Conservation (phyloP, 2,888 invertebrate species). For the Trachelus tabidus region DNA sequence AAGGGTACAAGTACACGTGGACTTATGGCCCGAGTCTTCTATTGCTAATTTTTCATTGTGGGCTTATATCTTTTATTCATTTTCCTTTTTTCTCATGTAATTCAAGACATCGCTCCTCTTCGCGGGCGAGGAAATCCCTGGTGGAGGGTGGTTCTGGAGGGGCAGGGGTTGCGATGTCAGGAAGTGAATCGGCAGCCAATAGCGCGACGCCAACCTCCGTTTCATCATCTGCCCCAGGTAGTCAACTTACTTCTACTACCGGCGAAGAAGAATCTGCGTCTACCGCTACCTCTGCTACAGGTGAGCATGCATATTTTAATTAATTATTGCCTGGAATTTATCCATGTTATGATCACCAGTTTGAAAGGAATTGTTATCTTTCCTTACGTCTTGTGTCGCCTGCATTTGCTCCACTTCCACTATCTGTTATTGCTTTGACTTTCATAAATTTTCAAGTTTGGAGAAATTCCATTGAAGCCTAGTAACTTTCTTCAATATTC, state of each 20-base stretch:
- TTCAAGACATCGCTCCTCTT: conserved; percentile 66
- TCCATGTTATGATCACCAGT: neutral
- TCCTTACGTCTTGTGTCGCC: neutral
- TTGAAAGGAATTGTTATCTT: neutral
- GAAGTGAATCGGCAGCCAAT: conserved; percentile 56
- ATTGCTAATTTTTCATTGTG: neutral
- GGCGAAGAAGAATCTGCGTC: conserved; percentile 56
- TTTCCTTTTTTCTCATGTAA: neutral
- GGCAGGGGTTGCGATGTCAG: conserved; percentile 53
- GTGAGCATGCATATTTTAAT: conserved; percentile 27
- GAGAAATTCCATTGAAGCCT: neutral
- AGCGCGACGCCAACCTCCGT: conserved; percentile 54
- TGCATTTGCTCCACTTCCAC: neutral
- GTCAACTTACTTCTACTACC: conserved; percentile 53
- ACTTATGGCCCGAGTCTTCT: neutral
- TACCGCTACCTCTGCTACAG: conserved; percentile 54
- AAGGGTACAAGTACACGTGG: neutral
- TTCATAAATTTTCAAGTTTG: neutral
- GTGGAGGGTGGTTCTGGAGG: conserved; percentile 68
- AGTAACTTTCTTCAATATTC: neutral
- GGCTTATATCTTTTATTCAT: neutral
- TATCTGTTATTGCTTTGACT: neutral
- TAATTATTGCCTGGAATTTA: neutral
- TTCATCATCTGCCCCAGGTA: conserved; percentile 51
- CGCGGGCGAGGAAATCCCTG: conserved; percentile 64